Conservation (phyloP, 2,888 invertebrate species). For the Leptothorax acervorum region DNA sequence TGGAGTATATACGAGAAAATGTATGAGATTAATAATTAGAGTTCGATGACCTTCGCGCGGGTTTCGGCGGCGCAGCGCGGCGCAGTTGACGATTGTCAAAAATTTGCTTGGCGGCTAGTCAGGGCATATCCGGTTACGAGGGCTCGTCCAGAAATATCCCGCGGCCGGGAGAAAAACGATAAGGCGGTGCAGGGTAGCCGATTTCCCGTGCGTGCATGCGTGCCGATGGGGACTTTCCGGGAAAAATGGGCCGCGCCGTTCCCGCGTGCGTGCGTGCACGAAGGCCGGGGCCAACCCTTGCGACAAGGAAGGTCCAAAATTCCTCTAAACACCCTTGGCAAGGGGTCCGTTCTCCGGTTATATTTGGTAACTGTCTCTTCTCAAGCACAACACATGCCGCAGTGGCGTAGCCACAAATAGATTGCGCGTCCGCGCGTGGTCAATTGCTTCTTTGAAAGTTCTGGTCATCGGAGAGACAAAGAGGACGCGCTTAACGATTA, state of each 20-base stretch:
- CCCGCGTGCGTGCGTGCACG: conserved; percentile 34
- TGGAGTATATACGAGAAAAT: background rate
- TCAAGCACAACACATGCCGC: conserved; percentile 79
- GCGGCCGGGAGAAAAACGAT: conserved; percentile 33
- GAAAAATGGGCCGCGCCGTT: conserved; percentile 53
- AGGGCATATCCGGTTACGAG: conserved; percentile 70
- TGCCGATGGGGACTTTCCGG: conserved; percentile 53
- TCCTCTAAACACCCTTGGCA: conserved; percentile 83
- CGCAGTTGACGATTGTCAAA: conserved; percentile 52
- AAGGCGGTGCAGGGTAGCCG: conserved; percentile 41
- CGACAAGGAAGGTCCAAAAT: conserved; percentile 78
- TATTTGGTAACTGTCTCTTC: conserved; percentile 83
- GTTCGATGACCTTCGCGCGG: conserved; percentile 64
- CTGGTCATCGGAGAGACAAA: conserved; percentile 11
- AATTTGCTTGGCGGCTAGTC: conserved; percentile 63
- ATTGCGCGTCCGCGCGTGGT: conserved; percentile 67
- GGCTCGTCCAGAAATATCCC: conserved; percentile 63
- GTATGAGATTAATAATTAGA: conserved; percentile 31
- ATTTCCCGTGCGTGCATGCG: conserved; percentile 56
- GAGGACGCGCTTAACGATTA: background rate
- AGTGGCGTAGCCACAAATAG: conserved; percentile 78
- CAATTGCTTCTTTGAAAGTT: conserved; percentile 62
- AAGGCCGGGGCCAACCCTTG: conserved; percentile 77
- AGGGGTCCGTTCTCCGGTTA: conserved; percentile 83
- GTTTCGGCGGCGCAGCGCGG: conserved; percentile 17